These are phyloP conservation scores for Augochlora pura DNA, from an alignment of 1,140 invertebrate genomes.

Conservation along the genomic window DNA sequence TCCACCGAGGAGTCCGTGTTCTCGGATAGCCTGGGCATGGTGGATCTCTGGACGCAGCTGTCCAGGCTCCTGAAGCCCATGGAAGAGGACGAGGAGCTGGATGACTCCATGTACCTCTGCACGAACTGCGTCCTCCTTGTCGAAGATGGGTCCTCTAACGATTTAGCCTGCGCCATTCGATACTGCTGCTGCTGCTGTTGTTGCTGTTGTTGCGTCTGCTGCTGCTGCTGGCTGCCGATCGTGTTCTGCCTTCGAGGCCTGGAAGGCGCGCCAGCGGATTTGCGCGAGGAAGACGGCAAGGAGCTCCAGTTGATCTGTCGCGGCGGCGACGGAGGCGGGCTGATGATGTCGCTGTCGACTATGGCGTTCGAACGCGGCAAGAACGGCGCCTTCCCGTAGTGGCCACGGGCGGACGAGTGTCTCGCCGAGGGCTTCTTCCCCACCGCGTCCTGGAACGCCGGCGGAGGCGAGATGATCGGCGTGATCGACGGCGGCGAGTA, in stretches of 20 bases:
- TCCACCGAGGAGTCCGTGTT: slow-evolving; percentile 82
- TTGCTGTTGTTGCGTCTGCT: slow-evolving; percentile 35
- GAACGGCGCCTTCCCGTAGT: slow-evolving; percentile 79
- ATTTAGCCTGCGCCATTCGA: slow-evolving; percentile 81
- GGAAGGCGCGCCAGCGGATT: slow-evolving; percentile 48
- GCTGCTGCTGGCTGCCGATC: slow-evolving; percentile 41
- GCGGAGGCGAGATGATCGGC: slow-evolving; percentile 83
- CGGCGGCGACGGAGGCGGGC: slow-evolving; percentile 78
- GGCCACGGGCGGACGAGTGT: slow-evolving; percentile 56
- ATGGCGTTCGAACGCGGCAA: slow-evolving; percentile 82
- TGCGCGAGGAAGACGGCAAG: slow-evolving; percentile 67
- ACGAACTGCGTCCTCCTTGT: slow-evolving; percentile 79
- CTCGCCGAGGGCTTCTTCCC: slow-evolving; percentile 69
- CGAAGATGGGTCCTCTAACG: slow-evolving; percentile 81
- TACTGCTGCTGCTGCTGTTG: slow-evolving; percentile 71
- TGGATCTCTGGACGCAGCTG: slow-evolving; percentile 76
- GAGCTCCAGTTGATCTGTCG: slow-evolving; percentile 74
- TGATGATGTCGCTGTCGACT: slow-evolving; percentile 81
- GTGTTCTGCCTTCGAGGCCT: slow-evolving; percentile 60
- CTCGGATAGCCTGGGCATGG: slow-evolving; percentile 81
- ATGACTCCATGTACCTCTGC: slow-evolving; percentile 81
- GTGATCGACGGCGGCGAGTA: slow-evolving; percentile 82
- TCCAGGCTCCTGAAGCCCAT: slow-evolving; percentile 83
- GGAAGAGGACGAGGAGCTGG: slow-evolving; percentile 82
- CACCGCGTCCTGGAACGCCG: slow-evolving; percentile 81